A percentile compares a stretch with the other conserved stretches of the same genome.
These are phyloP conservation scores for Dasysyrphus albostriatus DNA, from an alignment of 2,888 invertebrate genomes.

Conservation along the genomic window DNA sequence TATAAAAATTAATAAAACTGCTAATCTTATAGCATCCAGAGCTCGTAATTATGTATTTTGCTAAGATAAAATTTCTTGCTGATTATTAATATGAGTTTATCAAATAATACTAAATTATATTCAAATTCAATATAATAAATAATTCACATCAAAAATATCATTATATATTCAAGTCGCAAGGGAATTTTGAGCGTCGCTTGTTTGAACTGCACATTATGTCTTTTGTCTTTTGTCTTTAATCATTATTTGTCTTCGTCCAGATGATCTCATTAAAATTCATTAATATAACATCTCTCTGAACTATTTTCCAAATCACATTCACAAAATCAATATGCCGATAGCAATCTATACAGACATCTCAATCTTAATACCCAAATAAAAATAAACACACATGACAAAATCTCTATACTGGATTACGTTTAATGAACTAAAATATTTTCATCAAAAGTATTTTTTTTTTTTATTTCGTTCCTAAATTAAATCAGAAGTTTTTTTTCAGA, in stretches of 20 bases:
- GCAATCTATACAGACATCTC: neutral
- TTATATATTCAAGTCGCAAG: constrained; percentile 14
- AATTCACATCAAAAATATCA: constrained; percentile 14
- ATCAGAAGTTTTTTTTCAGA: no score
- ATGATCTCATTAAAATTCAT: constrained; percentile 33
- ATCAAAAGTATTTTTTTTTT: neutral
- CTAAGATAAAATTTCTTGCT: neutral
- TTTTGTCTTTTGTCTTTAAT: constrained; percentile 18
- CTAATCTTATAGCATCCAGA: no score
- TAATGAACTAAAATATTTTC: neutral
- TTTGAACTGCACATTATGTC: constrained; percentile 13
- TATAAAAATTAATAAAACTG: no score
- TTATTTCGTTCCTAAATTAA: no score
- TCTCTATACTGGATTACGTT: neutral
- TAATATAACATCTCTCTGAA: neutral
- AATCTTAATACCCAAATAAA: neutral
- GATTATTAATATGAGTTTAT: no score
- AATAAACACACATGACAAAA: neutral
- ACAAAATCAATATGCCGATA: neutral
- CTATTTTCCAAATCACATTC: neutral
- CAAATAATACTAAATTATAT: neutral
- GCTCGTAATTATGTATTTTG: no score
- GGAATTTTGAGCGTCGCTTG: neutral
- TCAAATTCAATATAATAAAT: constrained; percentile 25
- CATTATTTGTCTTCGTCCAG: neutral